These are phyloP conservation scores for Neofelis nebulosa DNA, from an alignment of 2,113 vertebrate genomes.

Conservation along the genomic window DNA sequence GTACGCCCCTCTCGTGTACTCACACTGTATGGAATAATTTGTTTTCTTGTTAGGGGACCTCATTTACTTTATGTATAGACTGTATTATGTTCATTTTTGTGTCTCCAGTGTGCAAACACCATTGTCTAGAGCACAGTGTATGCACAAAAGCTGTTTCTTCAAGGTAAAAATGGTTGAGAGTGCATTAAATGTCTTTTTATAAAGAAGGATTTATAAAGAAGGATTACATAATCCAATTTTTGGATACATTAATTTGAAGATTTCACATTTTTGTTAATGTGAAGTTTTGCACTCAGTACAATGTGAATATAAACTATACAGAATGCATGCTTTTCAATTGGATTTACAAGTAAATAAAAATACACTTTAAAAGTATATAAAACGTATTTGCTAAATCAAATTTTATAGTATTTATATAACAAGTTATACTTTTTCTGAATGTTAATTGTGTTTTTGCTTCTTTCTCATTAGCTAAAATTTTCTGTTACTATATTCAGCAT, in stretches of 20 bases:
- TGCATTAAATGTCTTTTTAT: slow-evolving; percentile 43
- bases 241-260: slow-evolving; percentile 23
- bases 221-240: slow-evolving; percentile 45
- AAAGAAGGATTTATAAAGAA: slow-evolving; percentile 50
- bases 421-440: slow-evolving; percentile 27
- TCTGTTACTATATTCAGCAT: background rate
- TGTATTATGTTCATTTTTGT: background rate
- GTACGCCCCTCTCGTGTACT: background rate
- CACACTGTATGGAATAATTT: background rate
- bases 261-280: slow-evolving; percentile 31
- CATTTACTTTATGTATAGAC: slow-evolving; percentile 23
- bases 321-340: slow-evolving; percentile 51
- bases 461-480: slow-evolving; percentile 47
- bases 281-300: slow-evolving; percentile 5
- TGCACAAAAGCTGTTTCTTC: slow-evolving; percentile 32
- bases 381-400: slow-evolving; percentile 49
- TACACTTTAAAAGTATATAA: slow-evolving; percentile 42
- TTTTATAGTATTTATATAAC: slow-evolving; percentile 52
- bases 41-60: slow-evolving; percentile 4
- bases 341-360: slow-evolving; percentile 39
- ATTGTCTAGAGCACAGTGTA: background rate
- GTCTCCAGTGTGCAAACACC: background rate
- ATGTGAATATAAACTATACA: background rate
- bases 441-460: slow-evolving; percentile 54
- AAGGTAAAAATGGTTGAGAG: slow-evolving; percentile 42